Evolutionary conservation across 2,888 invertebrate genomes (phyloP).

Genomic region (Nephrotoma appendiculata): DNA sequence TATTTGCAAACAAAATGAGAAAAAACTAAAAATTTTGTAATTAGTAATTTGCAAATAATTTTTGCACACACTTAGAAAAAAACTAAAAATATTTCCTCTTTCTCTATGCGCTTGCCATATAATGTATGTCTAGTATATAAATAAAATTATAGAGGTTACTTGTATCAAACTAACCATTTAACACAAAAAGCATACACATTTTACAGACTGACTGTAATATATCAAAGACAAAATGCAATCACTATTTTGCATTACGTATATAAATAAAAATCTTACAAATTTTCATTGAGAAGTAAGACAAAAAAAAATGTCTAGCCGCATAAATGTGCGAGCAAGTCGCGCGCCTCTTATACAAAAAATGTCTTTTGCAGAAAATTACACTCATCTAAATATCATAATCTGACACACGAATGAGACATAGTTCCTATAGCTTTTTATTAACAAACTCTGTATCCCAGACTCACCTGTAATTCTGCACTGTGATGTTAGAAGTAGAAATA

Average conservation of each 20-base stretch:
- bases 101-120: background rate
- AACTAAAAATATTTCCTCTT: background rate
- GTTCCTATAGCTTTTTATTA: too few species aligned
- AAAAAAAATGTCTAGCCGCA: background rate
- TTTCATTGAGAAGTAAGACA: background rate
- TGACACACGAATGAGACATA: too few species aligned
- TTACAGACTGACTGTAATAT: background rate
- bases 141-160: background rate
- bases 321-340: background rate
- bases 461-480: background rate
- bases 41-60: background rate
- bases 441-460: background rate
- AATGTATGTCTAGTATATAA: background rate
- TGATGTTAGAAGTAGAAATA: background rate
- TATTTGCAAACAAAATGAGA: background rate
- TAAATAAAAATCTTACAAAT: background rate
- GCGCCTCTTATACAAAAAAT: background rate
- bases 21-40: background rate
- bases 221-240: background rate
- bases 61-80: background rate
- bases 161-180: background rate
- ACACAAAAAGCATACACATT: background rate
- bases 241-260: background rate
- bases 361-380: background rate
- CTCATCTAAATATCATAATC: too few species aligned